Conservation (phyloP, 2,888 invertebrate genomes). For the Coremacera marginata region DNA sequence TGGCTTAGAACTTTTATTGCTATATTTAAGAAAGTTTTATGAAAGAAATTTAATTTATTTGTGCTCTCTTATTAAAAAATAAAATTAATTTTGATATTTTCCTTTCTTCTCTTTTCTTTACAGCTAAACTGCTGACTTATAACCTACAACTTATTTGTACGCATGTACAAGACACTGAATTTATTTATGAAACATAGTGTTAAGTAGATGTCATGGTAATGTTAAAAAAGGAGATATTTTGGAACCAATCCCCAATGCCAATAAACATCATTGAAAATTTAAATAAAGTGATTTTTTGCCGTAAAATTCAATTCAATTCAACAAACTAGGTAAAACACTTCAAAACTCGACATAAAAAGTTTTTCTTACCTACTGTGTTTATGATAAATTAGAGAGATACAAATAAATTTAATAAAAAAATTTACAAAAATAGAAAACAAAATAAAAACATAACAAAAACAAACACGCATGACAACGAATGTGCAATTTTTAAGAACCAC, state of each 20-base stretch:
- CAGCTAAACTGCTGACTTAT: constrained; percentile 17
- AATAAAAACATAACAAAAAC: background rate
- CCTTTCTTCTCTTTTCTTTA: background rate
- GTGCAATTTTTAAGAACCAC: constrained; percentile 6
- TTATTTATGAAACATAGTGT: background rate
- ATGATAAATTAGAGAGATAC: background rate
- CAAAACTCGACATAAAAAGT: too few relatives aligned
- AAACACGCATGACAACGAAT: constrained; percentile 27
- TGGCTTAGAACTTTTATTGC: background rate
- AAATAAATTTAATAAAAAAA: background rate
- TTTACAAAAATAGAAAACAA: background rate
- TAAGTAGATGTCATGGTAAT: background rate
- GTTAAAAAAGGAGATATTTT: background rate
- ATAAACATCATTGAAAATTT: background rate
- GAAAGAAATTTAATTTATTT: background rate
- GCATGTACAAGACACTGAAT: background rate
- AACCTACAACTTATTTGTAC: background rate
- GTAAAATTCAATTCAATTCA: background rate
- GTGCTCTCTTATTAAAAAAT: too few relatives aligned
- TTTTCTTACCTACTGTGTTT: background rate
- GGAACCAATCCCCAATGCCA: background rate
- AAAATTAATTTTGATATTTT: background rate
- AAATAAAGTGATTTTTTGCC: too few relatives aligned
- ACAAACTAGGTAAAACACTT: background rate
- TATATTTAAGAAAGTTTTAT: background rate